Evolutionary conservation across 2,888 invertebrate species (phyloP), one percentile per base, ranked within the genome.

Genomic region (Anthrax anthrax): DNA sequence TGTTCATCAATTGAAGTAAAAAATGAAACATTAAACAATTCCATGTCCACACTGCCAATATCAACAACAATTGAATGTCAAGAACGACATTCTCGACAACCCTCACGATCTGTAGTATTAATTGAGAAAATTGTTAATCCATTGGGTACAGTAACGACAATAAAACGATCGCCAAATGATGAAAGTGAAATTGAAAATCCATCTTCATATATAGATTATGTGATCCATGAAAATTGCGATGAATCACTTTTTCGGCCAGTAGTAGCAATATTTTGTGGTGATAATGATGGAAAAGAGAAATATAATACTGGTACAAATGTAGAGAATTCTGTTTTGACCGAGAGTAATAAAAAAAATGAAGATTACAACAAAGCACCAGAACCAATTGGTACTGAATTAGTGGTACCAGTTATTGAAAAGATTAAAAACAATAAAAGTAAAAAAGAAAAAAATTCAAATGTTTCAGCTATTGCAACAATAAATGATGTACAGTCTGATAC

Each of bases 181-280:
- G 51, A 62, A 39, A 60, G 62, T 40, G 55, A 57, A 42, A 66
- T 65, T 44, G 52, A 60, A 34, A 62, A 62, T 41, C 34, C 27
- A 23, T 39, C 18, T 18, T 58, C 63, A 10, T 59, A 55, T 41
- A 60, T 63, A 51, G 64, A 63, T 42, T 60, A 57, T 47, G 55
- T 70, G 29, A 73, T 73, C 43, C 72, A 73, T 58, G 75, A 75
- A 60, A 75, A 75, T 65, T 74, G 75, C 58, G 82, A 82, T 68
- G 82, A 82, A 67, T 75, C 77, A 39, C 69, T 78, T 46, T 82
- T 82, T 66, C 72, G 82, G 17, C 80, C 81, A 32, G 77, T 81
- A 47, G 74, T 81, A 18, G 62, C 69, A 32, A 68, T 68, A 45
- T 64, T 66, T 49, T 64, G 64, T 50, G 61, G 62, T 51, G 62